Percentiles rank a stretch among this genome's conserved stretches.
Evolutionary conservation across 2,888 invertebrate species (phyloP).

Genomic region (Unio pictorum): DNA sequence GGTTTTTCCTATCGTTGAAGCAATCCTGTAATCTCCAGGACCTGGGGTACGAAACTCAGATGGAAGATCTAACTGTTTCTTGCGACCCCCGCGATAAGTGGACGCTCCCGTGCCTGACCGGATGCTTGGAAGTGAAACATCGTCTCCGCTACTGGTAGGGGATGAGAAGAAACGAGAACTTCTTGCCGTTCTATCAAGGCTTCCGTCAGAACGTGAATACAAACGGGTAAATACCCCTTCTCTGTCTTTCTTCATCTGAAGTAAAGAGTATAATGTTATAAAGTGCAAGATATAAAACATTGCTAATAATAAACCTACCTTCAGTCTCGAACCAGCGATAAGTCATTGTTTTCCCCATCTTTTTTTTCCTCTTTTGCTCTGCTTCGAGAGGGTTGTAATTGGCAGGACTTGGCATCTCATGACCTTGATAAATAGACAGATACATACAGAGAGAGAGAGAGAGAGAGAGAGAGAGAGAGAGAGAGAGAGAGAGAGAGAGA

Average conservation of each 20-base stretch:
- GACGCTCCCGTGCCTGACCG: conserved; percentile 27
- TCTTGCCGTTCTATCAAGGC: conserved; percentile 14
- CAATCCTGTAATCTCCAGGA: conserved; percentile 40
- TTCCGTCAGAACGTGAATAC: conserved; percentile 26
- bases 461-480: neutral
- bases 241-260: conserved; percentile 17
- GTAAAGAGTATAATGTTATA: neutral
- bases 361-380: conserved; percentile 7
- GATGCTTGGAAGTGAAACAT: conserved; percentile 31
- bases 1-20: conserved; percentile 31
- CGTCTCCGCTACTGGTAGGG: conserved; percentile 18
- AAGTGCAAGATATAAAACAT: neutral
- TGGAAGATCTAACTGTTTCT: conserved; percentile 23
- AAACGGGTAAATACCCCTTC: conserved; percentile 17
- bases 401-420: conserved; percentile 30
- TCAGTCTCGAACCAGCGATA: conserved; percentile 50
- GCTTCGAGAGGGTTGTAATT: conserved; percentile 20
- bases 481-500: neutral
- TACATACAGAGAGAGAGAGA: neutral
- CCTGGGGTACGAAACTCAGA: conserved; percentile 39
- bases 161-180: conserved; percentile 7
- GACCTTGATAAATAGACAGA: conserved; percentile 5
- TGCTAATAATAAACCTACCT: conserved; percentile 28
- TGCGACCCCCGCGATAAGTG: conserved; percentile 20
- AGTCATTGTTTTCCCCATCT: conserved; percentile 34